Conservation (phyloP, 2,888 invertebrate genomes). For the Mycogona germanica region DNA sequence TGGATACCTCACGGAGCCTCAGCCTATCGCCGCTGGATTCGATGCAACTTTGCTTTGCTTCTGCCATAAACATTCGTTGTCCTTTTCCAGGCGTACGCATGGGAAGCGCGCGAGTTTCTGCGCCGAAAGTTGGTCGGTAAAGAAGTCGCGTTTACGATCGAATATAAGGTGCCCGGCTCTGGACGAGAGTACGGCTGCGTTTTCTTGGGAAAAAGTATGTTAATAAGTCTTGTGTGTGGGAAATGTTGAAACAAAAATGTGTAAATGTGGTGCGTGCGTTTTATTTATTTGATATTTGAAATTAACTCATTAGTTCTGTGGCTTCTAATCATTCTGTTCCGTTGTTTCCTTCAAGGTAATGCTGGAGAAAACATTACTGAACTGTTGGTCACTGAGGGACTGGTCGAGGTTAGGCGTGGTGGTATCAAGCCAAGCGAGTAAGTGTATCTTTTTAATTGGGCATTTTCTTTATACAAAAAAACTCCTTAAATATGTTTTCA, state of each 20-base stretch:
- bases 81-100: conserved; percentile 69
- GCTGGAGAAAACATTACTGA: conserved; percentile 82
- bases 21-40: not conserved
- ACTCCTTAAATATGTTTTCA: no score
- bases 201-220: conserved; percentile 64
- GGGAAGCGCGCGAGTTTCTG: conserved; percentile 93
- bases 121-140: conserved; percentile 85
- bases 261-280: no score
- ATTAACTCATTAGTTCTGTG: not conserved
- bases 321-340: not conserved
- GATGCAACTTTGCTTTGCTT: not conserved
- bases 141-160: conserved; percentile 68
- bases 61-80: not conserved
- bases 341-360: conserved; percentile 39
- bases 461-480: no score
- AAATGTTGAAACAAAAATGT: no score
- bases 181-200: conserved; percentile 79
- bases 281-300: not conserved
- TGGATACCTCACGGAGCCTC: conserved; percentile 61
- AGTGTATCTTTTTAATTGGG: no score
- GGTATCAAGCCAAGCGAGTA: conserved; percentile 36
- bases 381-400: conserved; percentile 73
- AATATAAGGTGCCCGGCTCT: conserved; percentile 53
- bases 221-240: not conserved
- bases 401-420: conserved; percentile 60